These are phyloP conservation scores for Anoura caudifer DNA, from an alignment of 2,113 vertebrate species.

Conservation along the genomic window DNA sequence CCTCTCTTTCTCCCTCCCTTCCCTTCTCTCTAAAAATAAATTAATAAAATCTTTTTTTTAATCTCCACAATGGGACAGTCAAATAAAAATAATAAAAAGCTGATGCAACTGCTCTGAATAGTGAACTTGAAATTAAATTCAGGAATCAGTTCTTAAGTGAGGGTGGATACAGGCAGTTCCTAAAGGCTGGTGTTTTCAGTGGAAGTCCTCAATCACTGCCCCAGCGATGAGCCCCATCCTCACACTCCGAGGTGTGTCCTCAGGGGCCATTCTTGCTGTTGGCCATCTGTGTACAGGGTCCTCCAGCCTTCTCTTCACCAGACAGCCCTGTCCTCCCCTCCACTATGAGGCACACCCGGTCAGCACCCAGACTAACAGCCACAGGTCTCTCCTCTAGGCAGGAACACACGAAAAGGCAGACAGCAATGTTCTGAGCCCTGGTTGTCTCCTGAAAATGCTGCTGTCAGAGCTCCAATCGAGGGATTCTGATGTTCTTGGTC, in stretches of 20 bases:
- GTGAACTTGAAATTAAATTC: background rate
- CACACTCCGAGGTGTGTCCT: background rate
- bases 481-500: background rate
- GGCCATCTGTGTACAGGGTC: background rate
- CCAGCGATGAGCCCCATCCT: no score
- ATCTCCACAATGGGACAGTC: background rate
- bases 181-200: background rate
- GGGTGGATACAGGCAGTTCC: background rate
- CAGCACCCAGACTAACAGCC: background rate
- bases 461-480: rapidly evolving
- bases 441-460: background rate
- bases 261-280: no score
- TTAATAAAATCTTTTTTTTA: background rate
- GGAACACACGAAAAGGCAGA: background rate
- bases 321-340: background rate
- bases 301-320: background rate
- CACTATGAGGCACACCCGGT: rapidly evolving
- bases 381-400: background rate
- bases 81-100: background rate
- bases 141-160: background rate
- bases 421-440: background rate
- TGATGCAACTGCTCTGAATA: background rate
- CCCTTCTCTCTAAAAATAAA: no score
- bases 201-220: background rate
- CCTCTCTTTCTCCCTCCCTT: no score